phyloP scores from a whole-genome alignment of 2,113 vertebrate species.

The Vombatus ursinus region DNA sequence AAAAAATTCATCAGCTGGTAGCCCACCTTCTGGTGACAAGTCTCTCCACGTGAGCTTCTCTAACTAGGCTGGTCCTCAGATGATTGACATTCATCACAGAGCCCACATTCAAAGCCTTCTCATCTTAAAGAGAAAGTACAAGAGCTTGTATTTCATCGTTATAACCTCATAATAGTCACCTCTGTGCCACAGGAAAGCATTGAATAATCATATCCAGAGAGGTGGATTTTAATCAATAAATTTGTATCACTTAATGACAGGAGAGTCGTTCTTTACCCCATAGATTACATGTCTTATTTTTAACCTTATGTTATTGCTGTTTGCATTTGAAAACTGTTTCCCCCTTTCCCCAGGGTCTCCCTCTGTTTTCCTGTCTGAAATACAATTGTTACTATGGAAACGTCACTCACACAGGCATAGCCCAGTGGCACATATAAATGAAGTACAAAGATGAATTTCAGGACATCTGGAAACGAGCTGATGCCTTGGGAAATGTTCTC shows the following conservation, averaged over 20 bases:
- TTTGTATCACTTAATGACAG: not conserved
- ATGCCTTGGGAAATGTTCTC: not conserved
- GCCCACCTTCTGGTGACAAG: not conserved
- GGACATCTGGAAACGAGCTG: not conserved
- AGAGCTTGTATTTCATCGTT: not conserved
- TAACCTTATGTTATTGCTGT: not conserved
- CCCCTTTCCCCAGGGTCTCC: not conserved
- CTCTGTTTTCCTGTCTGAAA: not conserved
- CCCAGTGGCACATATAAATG: constrained; percentile 1
- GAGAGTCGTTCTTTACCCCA: not conserved
- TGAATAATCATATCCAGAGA: not conserved
- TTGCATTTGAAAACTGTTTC: not conserved
- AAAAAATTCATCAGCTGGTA: not conserved
- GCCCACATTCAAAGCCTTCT: not conserved
- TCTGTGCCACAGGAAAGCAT: not conserved
- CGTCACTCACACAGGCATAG: not conserved
- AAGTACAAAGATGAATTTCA: not conserved
- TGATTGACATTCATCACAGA: not conserved
- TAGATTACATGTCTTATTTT: not conserved
- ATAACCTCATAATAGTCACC: not conserved
- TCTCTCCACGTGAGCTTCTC: not conserved
- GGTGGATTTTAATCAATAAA: not conserved
- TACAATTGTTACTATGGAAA: not conserved
- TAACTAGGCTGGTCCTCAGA: not conserved
- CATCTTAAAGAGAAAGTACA: not conserved